These are phyloP conservation scores for Zootoca vivipara DNA, from an alignment of 2,113 vertebrate genomes.

Conservation along the genomic window DNA sequence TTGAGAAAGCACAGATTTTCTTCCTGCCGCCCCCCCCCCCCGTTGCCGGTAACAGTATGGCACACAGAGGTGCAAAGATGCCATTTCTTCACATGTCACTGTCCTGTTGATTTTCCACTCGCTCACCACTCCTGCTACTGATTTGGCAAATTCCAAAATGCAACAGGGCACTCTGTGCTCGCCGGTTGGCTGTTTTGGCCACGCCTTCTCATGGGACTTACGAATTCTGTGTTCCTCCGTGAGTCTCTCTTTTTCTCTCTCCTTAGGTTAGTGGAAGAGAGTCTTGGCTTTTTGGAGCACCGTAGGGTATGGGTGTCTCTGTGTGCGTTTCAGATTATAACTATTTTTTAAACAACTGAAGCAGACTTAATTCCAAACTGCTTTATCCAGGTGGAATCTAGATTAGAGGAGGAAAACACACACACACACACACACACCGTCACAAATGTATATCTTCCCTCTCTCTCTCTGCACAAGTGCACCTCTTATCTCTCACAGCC, in stretches of 20 bases:
- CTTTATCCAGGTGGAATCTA: neutral
- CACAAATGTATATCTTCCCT: no score
- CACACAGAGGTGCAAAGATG: no score
- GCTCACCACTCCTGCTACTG: neutral
- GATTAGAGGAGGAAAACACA: neutral
- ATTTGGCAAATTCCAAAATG: neutral
- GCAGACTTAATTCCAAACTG: neutral
- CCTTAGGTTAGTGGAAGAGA: neutral
- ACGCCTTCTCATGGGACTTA: neutral
- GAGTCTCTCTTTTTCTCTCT: neutral
- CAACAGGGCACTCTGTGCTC: neutral
- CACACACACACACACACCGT: no score
- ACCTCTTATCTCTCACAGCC: no score
- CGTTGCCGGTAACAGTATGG: neutral
- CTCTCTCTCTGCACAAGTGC: no score
- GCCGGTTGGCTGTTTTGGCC: neutral
- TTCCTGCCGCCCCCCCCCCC: no score
- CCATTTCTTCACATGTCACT: neutral
- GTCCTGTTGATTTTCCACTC: neutral
- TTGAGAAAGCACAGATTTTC: no score
- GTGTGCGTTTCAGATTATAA: neutral
- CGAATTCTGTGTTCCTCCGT: neutral
- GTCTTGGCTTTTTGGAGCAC: neutral
- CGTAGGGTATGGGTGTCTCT: neutral
- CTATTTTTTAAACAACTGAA: neutral